Evolutionary conservation across 2,113 vertebrate species (phyloP), one percentile per base, ranked within the genome.

Genomic region (Patagioenas fasciata): DNA sequence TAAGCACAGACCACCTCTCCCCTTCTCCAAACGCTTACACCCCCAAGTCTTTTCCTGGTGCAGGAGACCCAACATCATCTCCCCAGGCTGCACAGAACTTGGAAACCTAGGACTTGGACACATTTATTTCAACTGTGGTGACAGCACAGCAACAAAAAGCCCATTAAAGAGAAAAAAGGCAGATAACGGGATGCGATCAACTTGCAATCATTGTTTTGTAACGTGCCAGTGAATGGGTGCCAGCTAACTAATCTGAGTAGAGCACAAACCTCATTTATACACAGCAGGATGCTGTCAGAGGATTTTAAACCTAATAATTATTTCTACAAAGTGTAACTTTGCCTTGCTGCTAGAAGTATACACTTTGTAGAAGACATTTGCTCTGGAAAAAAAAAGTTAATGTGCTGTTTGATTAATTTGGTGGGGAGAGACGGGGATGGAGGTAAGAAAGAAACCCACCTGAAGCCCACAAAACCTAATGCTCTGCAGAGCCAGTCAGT

Each of bases 231-330:
- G 77, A 96, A 79, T 17, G 61, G 48, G 57, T 88, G 80, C 80
- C 77, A 92, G 85, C 36, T 53, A 72, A 87, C 85, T 95, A 74
- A 96, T 86, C 69, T 70, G 44, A 74, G 44, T 6, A 34, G 57
- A 80, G 80, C 92, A 67, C 50, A 75, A 92, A 91, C 40, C 44
- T 85, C 74, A 95, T 90, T 92, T 86, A 94, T 65, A 64, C 92
- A 61, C 85, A 94, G 90, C 77, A 81, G 92, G 80, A 81, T n/a
- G 69, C 56, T 72, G 61, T 84, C 93, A 93, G 80, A 92, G 94
- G 94, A 92, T 74, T 91, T 93, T 75, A 87, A 96, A 69, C n/a
- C 47, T 67, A 93, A 57, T 70, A 92, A 88, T 93, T 85, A 74
- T 57, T 90, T 93, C 71, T 64, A 90, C 74, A 73, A 94, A 38